Evolutionary conservation across 2,113 vertebrate species (phyloP), one percentile per base, ranked within the genome.

Genomic region (Sebastes fasciatus): DNA sequence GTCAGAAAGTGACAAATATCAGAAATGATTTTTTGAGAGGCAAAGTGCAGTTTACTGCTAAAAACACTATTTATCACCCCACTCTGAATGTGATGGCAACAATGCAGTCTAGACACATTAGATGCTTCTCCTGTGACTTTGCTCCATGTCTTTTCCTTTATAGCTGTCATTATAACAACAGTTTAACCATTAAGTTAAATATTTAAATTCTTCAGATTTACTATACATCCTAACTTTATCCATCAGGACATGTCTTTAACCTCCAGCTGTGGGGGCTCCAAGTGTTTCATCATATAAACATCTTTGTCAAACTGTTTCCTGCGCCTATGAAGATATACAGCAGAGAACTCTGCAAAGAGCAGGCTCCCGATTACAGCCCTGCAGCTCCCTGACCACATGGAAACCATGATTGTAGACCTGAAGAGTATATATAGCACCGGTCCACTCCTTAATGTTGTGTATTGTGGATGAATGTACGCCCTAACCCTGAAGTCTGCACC

Each of bases 351-450:
- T 75, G 75, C 81, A 83, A 73, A 82, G 81, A 74, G 75, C 43
- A 85, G 77, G 49, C 78, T 69, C 13, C 16, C 91, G 87, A 95
- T 92, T 94, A 93, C 74, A 94, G 91, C 80, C 78, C 82, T 93
- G 89, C 67, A 73, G 77, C 70, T 91, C 85, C 80, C 86, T 84
- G 86, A 87, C 94, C 93, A 89, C 91, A 92, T 77, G 77, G 88
- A 91, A 85, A 81, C 93, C 89, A 93, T 95, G 92, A 95, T 96
- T 95, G 94, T 86, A 94, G 93, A 86, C 82, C 89, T 88, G 73
- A 74, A 23, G 83, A 74, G 77, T 94, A 94, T 93, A 95, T 95
- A 94, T 95, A 96, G 93, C 62, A 5, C 66, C 5, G 51, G 78
- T 74, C 82, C 86, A 86, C 88, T 94, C 92, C 93, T 92, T 91